phyloP scores from a whole-genome alignment of 2,113 vertebrate genomes.

The Merops nubicus region DNA sequence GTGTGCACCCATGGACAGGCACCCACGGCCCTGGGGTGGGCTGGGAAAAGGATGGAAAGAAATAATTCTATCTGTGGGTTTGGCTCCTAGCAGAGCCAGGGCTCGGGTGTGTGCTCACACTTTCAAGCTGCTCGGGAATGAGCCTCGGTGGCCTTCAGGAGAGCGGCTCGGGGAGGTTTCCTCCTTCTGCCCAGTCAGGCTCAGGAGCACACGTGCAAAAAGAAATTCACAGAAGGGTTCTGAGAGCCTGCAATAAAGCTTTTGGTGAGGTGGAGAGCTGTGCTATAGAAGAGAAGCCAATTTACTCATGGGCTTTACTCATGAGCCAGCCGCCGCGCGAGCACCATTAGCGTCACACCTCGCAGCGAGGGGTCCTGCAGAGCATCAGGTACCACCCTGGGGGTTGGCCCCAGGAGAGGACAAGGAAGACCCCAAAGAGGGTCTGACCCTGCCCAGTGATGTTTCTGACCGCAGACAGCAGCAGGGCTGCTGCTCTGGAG shows the following conservation, averaged over 20 bases:
- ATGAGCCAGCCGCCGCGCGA: rapidly evolving
- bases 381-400: rapidly evolving
- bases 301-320: not conserved
- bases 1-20: rapidly evolving
- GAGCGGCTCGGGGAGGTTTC: not conserved
- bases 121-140: rapidly evolving
- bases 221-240: not conserved
- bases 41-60: not conserved
- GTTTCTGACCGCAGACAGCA: rapidly evolving
- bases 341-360: rapidly evolving
- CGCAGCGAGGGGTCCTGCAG: not conserved
- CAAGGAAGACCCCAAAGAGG: rapidly evolving
- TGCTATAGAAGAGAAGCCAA: not conserved
- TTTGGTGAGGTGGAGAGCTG: rapidly evolving
- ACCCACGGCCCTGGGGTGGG: not conserved
- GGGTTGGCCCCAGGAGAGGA: not conserved
- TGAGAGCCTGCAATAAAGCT: not conserved
- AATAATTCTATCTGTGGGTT: rapidly evolving
- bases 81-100: not conserved
- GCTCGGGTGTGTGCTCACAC: rapidly evolving
- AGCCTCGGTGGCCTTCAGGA: not conserved
- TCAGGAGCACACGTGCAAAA: rapidly evolving
- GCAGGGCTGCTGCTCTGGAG: not conserved
- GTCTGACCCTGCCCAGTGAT: not conserved
- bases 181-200: not conserved